Percentiles rank a stretch among this genome's conserved stretches.
These are phyloP conservation scores for Hippocampus guttulatus DNA, from an alignment of 2,113 vertebrate species.

Conservation along the genomic window DNA sequence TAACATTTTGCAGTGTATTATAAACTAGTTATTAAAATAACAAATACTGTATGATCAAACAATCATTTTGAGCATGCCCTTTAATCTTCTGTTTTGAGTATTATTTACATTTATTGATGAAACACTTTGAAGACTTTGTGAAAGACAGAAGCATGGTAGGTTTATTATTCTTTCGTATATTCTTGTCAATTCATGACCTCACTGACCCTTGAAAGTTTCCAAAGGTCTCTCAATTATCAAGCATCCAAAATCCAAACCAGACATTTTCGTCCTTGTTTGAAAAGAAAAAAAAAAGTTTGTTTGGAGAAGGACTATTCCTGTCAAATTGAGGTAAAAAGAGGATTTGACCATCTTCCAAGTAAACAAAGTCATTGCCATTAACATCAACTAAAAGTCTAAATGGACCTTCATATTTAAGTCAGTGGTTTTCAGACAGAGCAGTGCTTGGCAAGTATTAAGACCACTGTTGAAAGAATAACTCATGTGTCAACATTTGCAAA, in stretches of 20 bases:
- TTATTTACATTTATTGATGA: neutral
- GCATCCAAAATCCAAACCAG: neutral
- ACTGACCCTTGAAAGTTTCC: neutral
- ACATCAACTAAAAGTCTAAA: constrained; percentile 18
- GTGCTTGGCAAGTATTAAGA: constrained; percentile 25
- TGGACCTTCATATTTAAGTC: constrained; percentile 10
- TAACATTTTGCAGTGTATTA: neutral
- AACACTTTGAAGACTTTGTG: neutral
- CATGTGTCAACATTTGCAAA: neutral
- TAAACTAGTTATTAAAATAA: no score
- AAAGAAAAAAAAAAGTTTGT: constrained; percentile 3
- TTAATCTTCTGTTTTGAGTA: neutral
- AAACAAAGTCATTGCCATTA: constrained; percentile 29
- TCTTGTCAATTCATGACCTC: neutral
- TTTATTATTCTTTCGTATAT: neutral
- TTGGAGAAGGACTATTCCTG: constrained; percentile 18
- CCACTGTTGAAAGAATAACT: neutral
- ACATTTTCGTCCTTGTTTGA: neutral
- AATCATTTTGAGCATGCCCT: neutral
- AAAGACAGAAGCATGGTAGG: neutral
- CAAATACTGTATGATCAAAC: neutral
- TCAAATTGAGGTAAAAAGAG: constrained; percentile 8
- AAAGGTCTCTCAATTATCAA: neutral
- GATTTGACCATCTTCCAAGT: constrained; percentile 12
- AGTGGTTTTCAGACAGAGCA: constrained; percentile 26